phyloP scores from a whole-genome alignment of 2,797 vertebrate genomes.

The Platyrinchus mystaceus region DNA sequence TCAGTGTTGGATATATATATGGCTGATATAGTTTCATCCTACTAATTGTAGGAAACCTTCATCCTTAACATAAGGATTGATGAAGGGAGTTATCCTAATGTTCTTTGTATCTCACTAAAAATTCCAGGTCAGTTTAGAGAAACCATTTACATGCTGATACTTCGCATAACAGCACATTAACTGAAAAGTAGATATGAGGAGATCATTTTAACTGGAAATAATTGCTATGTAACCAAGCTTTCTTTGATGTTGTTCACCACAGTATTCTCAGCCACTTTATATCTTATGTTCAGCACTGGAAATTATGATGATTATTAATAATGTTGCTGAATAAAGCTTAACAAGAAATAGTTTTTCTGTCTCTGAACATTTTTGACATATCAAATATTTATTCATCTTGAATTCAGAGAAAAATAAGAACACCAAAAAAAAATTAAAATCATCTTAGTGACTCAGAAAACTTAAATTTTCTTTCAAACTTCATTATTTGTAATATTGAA shows the following conservation, averaged over 20 bases:
- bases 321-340: not conserved
- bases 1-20: not conserved
- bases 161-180: not conserved
- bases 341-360: not conserved
- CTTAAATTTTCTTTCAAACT: not conserved
- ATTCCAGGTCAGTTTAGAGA: not conserved
- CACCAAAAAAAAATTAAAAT: not conserved
- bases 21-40: not conserved
- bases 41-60: not conserved
- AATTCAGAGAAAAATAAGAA: not conserved
- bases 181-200: not conserved
- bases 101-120: not conserved
- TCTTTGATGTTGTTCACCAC: not conserved
- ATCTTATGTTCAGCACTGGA: not conserved
- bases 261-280: not conserved
- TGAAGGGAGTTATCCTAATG: not conserved
- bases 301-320: not conserved
- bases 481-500: not conserved
- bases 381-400: not conserved
- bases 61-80: not conserved
- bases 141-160: not conserved
- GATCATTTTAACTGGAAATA: not conserved
- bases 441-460: not conserved
- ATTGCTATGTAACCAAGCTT: not conserved
- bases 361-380: not conserved